phyloP scores from a whole-genome alignment of 2,113 vertebrate genomes.

The Cygnus buccinator region DNA sequence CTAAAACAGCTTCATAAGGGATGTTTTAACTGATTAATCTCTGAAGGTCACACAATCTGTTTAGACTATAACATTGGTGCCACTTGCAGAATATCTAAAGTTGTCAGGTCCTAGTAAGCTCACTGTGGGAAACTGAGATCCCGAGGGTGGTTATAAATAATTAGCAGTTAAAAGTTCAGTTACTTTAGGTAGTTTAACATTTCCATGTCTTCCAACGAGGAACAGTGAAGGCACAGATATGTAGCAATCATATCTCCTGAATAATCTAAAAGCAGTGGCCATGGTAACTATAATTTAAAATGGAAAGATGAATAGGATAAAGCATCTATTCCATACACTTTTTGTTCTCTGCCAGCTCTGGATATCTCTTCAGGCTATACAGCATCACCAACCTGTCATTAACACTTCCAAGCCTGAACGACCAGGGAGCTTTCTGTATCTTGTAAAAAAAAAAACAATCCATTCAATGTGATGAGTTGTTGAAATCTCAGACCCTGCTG shows the following conservation, averaged over 20 bases:
- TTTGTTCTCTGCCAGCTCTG: conserved; percentile 49
- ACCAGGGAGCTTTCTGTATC: neutral
- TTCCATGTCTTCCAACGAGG: conserved; percentile 69
- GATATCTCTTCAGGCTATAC: conserved; percentile 48
- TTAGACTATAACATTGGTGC: conserved; percentile 80
- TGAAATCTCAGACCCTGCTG: conserved; percentile 13
- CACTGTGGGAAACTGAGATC: conserved; percentile 74
- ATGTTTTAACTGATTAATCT: conserved; percentile 86
- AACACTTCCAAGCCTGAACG: conserved; percentile 19
- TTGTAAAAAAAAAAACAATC: neutral
- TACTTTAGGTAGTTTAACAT: conserved; percentile 80
- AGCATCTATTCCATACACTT: conserved; percentile 52
- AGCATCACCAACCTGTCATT: conserved; percentile 53
- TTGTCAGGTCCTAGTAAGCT: conserved; percentile 77
- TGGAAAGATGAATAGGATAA: conserved; percentile 61
- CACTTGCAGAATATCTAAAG: conserved; percentile 82
- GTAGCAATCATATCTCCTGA: conserved; percentile 71
- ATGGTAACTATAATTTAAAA: conserved; percentile 74
- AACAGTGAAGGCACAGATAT: conserved; percentile 57
- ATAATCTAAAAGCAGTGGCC: conserved; percentile 76
- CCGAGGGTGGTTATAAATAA: conserved; percentile 81
- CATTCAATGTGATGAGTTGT: conserved; percentile 25
- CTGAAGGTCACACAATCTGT: conserved; percentile 84
- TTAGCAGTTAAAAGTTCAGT: conserved; percentile 84
- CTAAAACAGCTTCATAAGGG: conserved; percentile 86